phyloP scores from a whole-genome alignment of 2,113 vertebrate genomes.

The Loxodonta africana region DNA sequence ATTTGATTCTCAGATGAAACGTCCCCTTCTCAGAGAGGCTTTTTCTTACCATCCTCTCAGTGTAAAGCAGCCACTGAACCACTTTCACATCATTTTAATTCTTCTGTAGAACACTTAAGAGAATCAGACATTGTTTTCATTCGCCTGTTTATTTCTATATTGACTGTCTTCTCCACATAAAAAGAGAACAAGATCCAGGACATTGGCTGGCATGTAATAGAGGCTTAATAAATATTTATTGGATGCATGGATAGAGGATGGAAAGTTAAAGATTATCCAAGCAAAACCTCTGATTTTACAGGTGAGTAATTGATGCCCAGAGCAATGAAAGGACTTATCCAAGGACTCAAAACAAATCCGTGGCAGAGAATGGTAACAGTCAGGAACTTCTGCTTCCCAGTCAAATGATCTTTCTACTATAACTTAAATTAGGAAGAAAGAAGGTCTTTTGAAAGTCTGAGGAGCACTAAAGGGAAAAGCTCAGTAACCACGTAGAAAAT shows the following conservation, averaged over 20 bases:
- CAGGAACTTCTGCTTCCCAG: background rate
- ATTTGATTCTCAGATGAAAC: background rate
- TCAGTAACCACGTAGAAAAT: background rate
- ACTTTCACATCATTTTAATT: background rate
- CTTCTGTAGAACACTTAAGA: background rate
- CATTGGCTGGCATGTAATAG: background rate
- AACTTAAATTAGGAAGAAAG: conserved; percentile 26
- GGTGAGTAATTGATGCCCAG: background rate
- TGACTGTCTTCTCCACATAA: background rate
- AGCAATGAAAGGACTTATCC: background rate
- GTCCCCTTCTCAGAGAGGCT: background rate
- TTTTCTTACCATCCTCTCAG: background rate
- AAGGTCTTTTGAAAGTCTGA: background rate
- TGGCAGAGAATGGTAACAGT: background rate
- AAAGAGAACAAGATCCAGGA: background rate
- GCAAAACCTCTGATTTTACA: background rate
- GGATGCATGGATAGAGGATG: background rate
- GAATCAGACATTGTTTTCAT: background rate
- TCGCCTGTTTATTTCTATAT: background rate
- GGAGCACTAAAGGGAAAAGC: background rate
- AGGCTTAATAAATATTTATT: background rate
- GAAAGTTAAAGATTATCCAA: background rate
- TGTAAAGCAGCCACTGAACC: background rate
- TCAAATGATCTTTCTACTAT: background rate
- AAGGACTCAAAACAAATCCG: background rate